These are phyloP conservation scores for Myiozetetes cayanensis DNA, from an alignment of 2,113 vertebrate species.

Conservation along the genomic window DNA sequence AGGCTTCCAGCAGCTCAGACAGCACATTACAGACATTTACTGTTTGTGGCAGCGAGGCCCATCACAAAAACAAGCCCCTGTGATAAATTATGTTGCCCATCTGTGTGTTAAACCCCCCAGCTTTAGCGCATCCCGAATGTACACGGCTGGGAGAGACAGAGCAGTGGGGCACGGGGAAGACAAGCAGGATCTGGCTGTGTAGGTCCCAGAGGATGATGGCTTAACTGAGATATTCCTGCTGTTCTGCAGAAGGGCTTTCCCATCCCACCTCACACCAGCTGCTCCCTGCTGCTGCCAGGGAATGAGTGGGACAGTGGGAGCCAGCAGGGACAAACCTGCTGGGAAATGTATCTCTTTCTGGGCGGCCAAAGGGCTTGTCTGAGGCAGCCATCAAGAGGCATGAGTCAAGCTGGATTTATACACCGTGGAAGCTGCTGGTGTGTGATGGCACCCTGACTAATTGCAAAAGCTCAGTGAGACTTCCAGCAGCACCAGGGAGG, in stretches of 20 bases:
- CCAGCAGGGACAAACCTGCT: neutral
- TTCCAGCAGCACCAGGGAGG: neutral
- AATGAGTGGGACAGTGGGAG: fast-evolving
- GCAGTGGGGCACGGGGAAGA: fast-evolving
- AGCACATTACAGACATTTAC: neutral
- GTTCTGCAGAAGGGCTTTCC: neutral
- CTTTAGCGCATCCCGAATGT: fast-evolving
- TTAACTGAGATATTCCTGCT: neutral
- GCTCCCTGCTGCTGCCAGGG: neutral
- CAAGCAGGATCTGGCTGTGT: neutral
- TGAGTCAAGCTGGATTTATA: neutral
- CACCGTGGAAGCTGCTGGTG: neutral
- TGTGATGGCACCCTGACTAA: neutral
- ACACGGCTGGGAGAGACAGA: neutral
- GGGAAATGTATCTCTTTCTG: neutral
- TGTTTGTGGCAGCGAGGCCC: neutral
- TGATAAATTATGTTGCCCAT: neutral
- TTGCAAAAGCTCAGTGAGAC: neutral
- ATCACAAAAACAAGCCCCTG: neutral
- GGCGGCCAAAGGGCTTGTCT: neutral
- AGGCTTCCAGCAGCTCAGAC: neutral
- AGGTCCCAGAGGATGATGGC: neutral
- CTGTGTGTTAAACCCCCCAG: neutral
- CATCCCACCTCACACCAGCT: neutral
- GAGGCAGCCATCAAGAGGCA: neutral